Conservation (phyloP, 1,140 invertebrate species). For the Aplysia californica region DNA sequence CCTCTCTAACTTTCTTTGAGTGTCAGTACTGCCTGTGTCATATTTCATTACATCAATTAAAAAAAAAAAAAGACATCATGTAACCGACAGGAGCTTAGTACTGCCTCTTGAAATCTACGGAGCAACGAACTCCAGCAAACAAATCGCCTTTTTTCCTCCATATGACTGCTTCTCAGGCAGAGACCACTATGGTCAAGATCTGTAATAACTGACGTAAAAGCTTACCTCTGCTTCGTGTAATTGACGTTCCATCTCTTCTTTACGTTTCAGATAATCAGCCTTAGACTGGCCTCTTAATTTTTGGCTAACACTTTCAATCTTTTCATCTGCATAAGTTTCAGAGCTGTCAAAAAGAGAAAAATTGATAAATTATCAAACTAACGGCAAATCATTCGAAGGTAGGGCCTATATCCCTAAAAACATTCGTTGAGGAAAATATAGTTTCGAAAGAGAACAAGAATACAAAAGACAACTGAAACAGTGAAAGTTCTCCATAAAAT, state of each 20-base stretch:
- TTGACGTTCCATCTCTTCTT: not conserved
- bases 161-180: not conserved
- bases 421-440: no score
- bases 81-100: no score
- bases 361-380: not conserved
- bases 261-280: not conserved
- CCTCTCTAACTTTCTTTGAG: no score
- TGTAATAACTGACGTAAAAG: not conserved
- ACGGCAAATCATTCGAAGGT: not conserved
- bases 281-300: not conserved
- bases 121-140: not conserved
- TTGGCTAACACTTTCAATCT: not conserved
- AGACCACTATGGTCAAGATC: not conserved
- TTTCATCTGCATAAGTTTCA: not conserved
- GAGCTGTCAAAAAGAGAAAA: not conserved
- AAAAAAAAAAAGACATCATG: no score
- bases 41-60: not conserved
- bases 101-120: not conserved
- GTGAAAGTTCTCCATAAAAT: not conserved
- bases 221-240: slow-evolving; percentile 15
- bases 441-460: no score
- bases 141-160: not conserved
- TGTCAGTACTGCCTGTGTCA: no score
- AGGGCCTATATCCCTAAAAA: not conserved
- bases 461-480: not conserved